Evolutionary conservation across 2,797 vertebrate genomes (phyloP).

Genomic region (Acrossocheilus fasciatus): DNA sequence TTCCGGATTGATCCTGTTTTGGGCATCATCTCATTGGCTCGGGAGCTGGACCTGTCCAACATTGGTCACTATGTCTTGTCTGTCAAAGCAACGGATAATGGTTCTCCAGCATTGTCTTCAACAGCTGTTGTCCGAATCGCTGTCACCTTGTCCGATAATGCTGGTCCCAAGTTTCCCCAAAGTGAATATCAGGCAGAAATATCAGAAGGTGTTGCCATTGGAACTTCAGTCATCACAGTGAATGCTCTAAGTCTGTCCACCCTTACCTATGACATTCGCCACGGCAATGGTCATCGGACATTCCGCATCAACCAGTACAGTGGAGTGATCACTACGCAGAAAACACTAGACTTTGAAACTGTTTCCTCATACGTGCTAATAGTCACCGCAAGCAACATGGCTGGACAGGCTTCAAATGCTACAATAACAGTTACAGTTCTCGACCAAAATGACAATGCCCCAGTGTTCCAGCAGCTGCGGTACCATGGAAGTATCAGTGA

Average conservation of each 20-base stretch:
- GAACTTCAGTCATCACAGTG: slow-evolving; percentile 88
- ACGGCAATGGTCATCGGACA: slow-evolving; percentile 82
- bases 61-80: slow-evolving; percentile 93
- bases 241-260: slow-evolving; percentile 93
- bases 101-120: slow-evolving; percentile 88
- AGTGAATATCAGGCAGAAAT: slow-evolving; percentile 93
- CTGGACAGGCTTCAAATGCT: slow-evolving; percentile 91
- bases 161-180: slow-evolving; percentile 90
- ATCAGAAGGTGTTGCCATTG: slow-evolving; percentile 86
- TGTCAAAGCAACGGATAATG: slow-evolving; percentile 89
- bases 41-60: slow-evolving; percentile 88
- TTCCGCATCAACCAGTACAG: slow-evolving; percentile 96
- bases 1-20: slow-evolving; percentile 94
- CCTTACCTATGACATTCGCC: slow-evolving; percentile 90
- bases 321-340: slow-evolving; percentile 91
- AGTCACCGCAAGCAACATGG: slow-evolving; percentile 94
- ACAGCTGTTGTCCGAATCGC: slow-evolving; percentile 90
- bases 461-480: slow-evolving; percentile 88
- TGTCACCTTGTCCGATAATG: slow-evolving; percentile 93
- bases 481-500: slow-evolving; percentile 92
- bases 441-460: slow-evolving; percentile 95
- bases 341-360: slow-evolving; percentile 87
- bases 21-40: slow-evolving; percentile 91
- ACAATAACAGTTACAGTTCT: slow-evolving; percentile 87
- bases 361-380: slow-evolving; percentile 83